Conservation (phyloP, 2,888 invertebrate species). For the Congeria kusceri region DNA sequence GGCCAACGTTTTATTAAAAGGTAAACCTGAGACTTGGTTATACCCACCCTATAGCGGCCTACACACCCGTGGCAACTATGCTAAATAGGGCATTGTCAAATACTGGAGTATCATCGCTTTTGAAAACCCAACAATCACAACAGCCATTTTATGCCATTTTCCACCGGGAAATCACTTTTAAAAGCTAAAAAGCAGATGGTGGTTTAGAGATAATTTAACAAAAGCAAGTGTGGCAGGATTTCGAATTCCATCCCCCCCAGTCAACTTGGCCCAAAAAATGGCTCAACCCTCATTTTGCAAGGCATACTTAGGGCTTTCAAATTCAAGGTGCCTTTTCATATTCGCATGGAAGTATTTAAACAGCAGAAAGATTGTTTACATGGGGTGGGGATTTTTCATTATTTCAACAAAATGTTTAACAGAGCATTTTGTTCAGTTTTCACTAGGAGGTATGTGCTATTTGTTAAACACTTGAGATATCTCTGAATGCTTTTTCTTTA, state of each 20-base stretch:
- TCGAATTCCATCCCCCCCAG: slow-evolving; percentile 29
- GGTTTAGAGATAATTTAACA: slow-evolving; percentile 31
- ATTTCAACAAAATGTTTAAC: slow-evolving; percentile 50
- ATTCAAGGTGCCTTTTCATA: background rate
- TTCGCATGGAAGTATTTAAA: background rate
- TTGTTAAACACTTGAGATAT: background rate
- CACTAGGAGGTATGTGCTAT: slow-evolving; percentile 42
- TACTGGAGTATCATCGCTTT: slow-evolving; percentile 55
- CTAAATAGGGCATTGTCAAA: slow-evolving; percentile 60
- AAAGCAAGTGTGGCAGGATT: slow-evolving; percentile 32
- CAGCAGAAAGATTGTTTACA: slow-evolving; percentile 53
- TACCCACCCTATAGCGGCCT: slow-evolving; percentile 32
- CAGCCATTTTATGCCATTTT: slow-evolving; percentile 56
- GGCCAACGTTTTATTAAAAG: slow-evolving; percentile 36
- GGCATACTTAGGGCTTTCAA: slow-evolving; percentile 11
- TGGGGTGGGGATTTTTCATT: slow-evolving; percentile 60
- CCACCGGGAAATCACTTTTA: slow-evolving; percentile 32
- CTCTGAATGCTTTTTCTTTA: background rate
- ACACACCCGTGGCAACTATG: slow-evolving; percentile 51
- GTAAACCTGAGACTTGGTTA: slow-evolving; percentile 26
- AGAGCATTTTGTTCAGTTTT: slow-evolving; percentile 46
- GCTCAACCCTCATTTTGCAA: slow-evolving; percentile 24
- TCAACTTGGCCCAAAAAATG: slow-evolving; percentile 20
- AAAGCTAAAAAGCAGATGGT: slow-evolving; percentile 53
- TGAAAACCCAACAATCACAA: slow-evolving; percentile 45